Conservation (phyloP, 2,113 vertebrate species). For the Zosterops pallidus region DNA sequence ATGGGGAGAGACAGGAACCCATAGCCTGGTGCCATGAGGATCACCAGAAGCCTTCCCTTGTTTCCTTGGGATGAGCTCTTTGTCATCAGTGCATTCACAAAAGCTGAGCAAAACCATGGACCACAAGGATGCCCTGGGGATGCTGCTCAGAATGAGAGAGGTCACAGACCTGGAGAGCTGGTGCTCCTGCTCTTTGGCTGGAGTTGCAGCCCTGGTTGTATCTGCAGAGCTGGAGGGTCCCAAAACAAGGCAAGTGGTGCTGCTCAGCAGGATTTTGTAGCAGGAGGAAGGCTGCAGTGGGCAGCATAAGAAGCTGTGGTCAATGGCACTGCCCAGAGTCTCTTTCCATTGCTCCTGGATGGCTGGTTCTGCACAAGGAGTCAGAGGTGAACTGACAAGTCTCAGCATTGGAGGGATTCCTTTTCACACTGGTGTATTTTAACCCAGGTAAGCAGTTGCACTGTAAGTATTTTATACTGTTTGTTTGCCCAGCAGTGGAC, state of each 20-base stretch:
- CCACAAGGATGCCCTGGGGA: not conserved
- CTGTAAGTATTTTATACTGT: not conserved
- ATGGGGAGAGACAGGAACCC: not conserved
- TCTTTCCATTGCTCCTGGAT: not conserved
- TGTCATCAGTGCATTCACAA: not conserved
- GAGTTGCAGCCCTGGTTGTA: not conserved
- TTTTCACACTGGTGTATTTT: rapidly evolving
- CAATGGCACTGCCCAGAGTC: not conserved
- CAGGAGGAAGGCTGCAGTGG: not conserved
- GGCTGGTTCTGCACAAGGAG: not conserved
- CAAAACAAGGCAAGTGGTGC: not conserved
- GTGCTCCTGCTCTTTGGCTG: not conserved
- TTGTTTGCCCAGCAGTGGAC: not conserved
- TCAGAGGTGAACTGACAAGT: not conserved
- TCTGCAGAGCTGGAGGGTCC: not conserved
- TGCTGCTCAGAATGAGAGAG: not conserved
- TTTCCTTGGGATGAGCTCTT: not conserved
- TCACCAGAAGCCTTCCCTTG: not conserved
- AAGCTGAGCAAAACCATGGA: not conserved
- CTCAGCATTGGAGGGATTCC: not conserved
- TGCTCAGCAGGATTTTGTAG: not conserved
- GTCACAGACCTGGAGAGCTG: not conserved
- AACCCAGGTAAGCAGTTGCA: not conserved
- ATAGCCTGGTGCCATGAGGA: rapidly evolving
- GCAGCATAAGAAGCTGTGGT: not conserved